phyloP scores from a whole-genome alignment of 2,113 vertebrate species.

The Callipepla squamata region DNA sequence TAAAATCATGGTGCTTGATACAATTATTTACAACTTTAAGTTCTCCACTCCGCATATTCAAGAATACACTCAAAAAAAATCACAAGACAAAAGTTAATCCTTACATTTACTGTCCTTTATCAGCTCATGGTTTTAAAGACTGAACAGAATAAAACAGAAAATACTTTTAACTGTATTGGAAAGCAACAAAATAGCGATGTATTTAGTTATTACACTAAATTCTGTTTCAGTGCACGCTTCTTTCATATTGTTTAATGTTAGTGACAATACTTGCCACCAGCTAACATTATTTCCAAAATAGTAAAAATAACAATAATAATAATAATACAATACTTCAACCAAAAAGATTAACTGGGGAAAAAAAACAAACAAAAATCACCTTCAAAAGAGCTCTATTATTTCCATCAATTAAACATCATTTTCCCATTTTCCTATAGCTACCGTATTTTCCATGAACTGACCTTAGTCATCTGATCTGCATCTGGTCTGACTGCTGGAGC shows the following conservation, averaged over 20 bases:
- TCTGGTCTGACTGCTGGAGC: slow-evolving; percentile 93
- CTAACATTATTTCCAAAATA: background rate
- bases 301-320: background rate
- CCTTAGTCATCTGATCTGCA: slow-evolving; percentile 98
- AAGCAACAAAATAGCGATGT: background rate
- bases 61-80: background rate
- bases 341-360: background rate
- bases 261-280: background rate
- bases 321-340: background rate
- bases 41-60: background rate
- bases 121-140: background rate
- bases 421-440: background rate
- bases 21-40: background rate
- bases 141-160: background rate
- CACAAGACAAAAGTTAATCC: background rate
- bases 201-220: background rate
- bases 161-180: background rate
- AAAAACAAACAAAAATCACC: background rate
- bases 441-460: slow-evolving; percentile 59
- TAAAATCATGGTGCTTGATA: background rate
- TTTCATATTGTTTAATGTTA: background rate
- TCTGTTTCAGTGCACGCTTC: background rate
- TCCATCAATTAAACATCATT: background rate
- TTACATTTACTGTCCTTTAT: background rate
- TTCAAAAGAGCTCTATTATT: background rate